These are phyloP conservation scores for Crotophaga sulcirostris DNA, from an alignment of 2,113 vertebrate species.

Conservation along the genomic window DNA sequence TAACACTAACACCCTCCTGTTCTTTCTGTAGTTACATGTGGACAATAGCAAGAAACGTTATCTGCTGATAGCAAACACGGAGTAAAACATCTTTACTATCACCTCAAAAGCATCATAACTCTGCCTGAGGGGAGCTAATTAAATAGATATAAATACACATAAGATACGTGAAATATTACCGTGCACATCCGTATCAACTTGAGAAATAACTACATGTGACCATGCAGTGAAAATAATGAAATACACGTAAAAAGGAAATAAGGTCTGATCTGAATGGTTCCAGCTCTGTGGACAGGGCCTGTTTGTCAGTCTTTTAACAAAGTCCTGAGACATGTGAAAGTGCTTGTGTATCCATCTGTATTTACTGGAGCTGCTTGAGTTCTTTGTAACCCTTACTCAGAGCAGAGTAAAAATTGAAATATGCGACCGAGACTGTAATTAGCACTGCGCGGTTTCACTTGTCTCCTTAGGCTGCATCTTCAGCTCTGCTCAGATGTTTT, in stretches of 20 bases:
- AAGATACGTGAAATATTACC: background rate
- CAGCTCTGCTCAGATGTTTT: conserved; percentile 60
- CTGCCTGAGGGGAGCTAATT: background rate
- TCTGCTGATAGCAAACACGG: background rate
- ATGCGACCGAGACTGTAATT: background rate
- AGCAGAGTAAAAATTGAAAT: conserved; percentile 25
- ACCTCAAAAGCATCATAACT: background rate
- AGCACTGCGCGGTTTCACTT: background rate
- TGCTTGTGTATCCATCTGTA: background rate
- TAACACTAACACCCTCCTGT: background rate
- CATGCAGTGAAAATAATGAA: background rate
- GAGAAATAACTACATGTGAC: background rate
- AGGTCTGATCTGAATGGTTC: background rate
- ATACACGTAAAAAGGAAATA: background rate
- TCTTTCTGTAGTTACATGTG: background rate
- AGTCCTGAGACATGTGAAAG: background rate
- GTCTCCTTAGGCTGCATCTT: conserved; percentile 48
- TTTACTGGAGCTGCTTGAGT: conserved; percentile 6
- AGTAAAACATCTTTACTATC: background rate
- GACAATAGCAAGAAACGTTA: background rate
- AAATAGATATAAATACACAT: background rate
- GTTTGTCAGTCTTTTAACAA: background rate
- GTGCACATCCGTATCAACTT: background rate
- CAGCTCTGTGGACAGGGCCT: background rate
- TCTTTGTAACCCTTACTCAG: background rate